Base-by-base conservation (phyloP, 2,888 invertebrate genomes). In the Phyllotreta striolata region DNA sequence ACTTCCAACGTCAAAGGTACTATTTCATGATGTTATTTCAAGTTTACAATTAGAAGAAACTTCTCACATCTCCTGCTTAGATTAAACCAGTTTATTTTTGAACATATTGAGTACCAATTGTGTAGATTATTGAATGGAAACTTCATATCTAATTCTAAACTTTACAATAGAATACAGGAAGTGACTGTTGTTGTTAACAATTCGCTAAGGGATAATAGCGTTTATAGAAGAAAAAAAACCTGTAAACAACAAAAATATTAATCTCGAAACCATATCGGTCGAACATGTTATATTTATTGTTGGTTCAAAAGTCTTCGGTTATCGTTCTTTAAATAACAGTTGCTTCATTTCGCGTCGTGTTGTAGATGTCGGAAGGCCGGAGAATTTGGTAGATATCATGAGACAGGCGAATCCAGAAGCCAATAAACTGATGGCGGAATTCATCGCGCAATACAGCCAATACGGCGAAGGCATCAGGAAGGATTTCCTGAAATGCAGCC, bases 401-500 rank as follows among this genome's bases (percentile, higher is more conserved):
- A 72, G 81, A 13, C 80, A 82, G 62, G 77, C 81, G 10, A 84
- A 84, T 74, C 81, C 83, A 4, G 86, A 86, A 71, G 80, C 83
- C 7, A 82, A 83, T 51, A 84, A 84, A 74, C 76, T 85, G 5
- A 82, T 81, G 69, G 79, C 3, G 81, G 76, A 77, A 59, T 77
- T 76, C 67, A 74, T 79, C 37, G 73, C 76, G 6, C 69, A 70
- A 14, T 79, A 76, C 58, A 75, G 77, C 10, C 66, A 84, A 69
- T 85, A 84, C 77, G 83, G 85, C 0, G 80, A 82, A 13, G 81
- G 64, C 7, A 76, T 86, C 41, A 86, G 88, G 69, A 84, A 85
- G 54, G 90, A 91, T 78, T 84, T 91, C 46, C 85, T 88, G 55
- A 86, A 87, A 72, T 89, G 89, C 72, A 89, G 89, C 8, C 86